A percentile compares a stretch with the other conserved stretches of the same genome.
Evolutionary conservation across 2,797 vertebrate genomes (phyloP).

Genomic region (Spinibarbus caldwelli): DNA sequence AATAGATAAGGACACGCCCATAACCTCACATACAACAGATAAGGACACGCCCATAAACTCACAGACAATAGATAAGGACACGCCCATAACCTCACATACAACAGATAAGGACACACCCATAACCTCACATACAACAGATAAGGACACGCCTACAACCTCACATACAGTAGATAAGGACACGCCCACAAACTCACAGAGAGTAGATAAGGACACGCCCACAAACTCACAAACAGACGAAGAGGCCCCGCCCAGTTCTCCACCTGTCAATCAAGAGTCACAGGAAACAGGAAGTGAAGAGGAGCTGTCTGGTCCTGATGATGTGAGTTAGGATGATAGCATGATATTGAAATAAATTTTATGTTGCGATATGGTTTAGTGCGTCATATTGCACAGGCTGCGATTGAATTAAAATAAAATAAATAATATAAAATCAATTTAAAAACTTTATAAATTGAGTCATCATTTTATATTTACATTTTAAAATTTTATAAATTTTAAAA

Average conservation of each 20-base stretch:
- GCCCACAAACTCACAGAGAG: not conserved
- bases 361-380: not conserved
- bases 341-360: not conserved
- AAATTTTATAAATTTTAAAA: no score
- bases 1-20: not conserved
- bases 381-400: no score
- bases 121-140: rapidly evolving
- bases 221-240: not conserved
- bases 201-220: not conserved
- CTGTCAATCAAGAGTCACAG: conserved; percentile 59
- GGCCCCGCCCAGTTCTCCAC: not conserved
- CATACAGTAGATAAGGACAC: rapidly evolving
- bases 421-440: no score
- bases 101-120: not conserved
- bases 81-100: not conserved
- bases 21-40: not conserved
- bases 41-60: not conserved
- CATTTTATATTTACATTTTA: no score
- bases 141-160: not conserved
- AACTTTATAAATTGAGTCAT: no score
- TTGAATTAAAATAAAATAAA: not conserved
- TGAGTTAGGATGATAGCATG: conserved; percentile 77
- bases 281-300: conserved; percentile 68
- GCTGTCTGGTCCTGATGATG: conserved; percentile 82
- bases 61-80: rapidly evolving